Conservation (phyloP, 2,888 invertebrate genomes). For the Chesias legatella region DNA sequence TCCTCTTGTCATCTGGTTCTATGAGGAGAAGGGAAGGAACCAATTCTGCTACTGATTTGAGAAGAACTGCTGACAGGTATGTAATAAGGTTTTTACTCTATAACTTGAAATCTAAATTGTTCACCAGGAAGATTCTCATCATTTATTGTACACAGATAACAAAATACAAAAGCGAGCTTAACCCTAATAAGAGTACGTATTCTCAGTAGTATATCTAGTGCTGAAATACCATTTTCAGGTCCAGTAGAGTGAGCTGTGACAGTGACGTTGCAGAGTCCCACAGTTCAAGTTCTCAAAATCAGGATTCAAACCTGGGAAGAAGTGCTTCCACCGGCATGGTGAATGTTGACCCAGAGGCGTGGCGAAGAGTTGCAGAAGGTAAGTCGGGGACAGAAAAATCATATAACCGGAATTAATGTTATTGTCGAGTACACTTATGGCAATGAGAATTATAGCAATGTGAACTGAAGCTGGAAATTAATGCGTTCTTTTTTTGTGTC, state of each 20-base stretch:
- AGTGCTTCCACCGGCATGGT: conserved; percentile 90
- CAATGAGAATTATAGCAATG: too few species aligned
- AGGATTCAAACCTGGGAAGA: conserved; percentile 80
- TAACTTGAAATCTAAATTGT: too few species aligned
- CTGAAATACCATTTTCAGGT: conserved; percentile 38
- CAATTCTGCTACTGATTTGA: conserved; percentile 66
- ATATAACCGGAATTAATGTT: too few species aligned
- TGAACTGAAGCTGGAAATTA: too few species aligned
- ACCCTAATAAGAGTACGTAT: too few species aligned
- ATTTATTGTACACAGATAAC: too few species aligned
- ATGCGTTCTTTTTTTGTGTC: too few species aligned
- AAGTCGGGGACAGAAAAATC: background rate
- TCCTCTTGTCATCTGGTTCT: conserved; percentile 77
- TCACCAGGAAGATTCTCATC: too few species aligned
- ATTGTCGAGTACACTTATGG: too few species aligned
- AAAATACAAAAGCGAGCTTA: too few species aligned
- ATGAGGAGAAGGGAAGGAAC: conserved; percentile 69
- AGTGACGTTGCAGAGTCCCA: conserved; percentile 77
- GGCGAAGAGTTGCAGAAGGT: conserved; percentile 78
- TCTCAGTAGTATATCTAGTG: too few species aligned
- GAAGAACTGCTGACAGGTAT: conserved; percentile 68
- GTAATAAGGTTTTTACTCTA: too few species aligned
- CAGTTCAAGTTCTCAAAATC: conserved; percentile 35
- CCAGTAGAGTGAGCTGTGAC: conserved; percentile 83
- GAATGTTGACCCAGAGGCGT: conserved; percentile 82